A percentile compares a stretch with the other conserved stretches of the same genome.
Evolutionary conservation across 2,888 invertebrate genomes (phyloP).

Genomic region (Mimas tiliae): DNA sequence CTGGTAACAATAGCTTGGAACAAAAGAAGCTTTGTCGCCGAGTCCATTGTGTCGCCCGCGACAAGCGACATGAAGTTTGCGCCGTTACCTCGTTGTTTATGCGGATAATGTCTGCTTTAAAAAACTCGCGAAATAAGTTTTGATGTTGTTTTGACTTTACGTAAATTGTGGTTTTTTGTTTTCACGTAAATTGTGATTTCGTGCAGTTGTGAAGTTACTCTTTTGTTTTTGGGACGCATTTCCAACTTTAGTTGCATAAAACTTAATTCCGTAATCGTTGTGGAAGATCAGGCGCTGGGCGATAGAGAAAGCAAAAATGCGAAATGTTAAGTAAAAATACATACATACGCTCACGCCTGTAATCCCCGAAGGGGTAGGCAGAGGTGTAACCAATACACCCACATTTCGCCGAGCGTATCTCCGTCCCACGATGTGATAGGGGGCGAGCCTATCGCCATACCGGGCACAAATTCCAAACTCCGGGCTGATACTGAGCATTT

Average conservation of each 20-base stretch:
- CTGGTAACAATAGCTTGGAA: constrained; percentile 49
- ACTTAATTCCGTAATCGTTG: not conserved
- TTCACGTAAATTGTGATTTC: constrained; percentile 14
- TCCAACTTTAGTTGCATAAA: not conserved
- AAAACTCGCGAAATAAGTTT: constrained; percentile 26
- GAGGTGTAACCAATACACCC: too few relatives aligned
- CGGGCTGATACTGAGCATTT: too few relatives aligned
- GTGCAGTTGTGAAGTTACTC: not conserved
- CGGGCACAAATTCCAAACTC: too few relatives aligned
- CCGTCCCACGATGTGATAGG: too few relatives aligned
- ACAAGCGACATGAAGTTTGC: constrained; percentile 31
- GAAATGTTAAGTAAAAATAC: not conserved
- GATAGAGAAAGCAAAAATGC: not conserved
- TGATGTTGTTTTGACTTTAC: constrained; percentile 13
- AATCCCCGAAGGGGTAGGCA: too few relatives aligned
- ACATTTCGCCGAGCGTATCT: too few relatives aligned
- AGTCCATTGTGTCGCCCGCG: constrained; percentile 45
- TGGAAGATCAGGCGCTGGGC: not conserved
- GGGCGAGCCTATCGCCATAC: too few relatives aligned
- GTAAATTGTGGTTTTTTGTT: constrained; percentile 19
- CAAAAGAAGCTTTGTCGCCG: constrained; percentile 53
- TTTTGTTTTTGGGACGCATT: not conserved
- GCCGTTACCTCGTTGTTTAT: constrained; percentile 44
- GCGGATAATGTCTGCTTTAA: constrained; percentile 44
- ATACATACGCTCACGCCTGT: too few relatives aligned